phyloP scores from a whole-genome alignment of 1,140 invertebrate species.

The Gryon sp. region DNA sequence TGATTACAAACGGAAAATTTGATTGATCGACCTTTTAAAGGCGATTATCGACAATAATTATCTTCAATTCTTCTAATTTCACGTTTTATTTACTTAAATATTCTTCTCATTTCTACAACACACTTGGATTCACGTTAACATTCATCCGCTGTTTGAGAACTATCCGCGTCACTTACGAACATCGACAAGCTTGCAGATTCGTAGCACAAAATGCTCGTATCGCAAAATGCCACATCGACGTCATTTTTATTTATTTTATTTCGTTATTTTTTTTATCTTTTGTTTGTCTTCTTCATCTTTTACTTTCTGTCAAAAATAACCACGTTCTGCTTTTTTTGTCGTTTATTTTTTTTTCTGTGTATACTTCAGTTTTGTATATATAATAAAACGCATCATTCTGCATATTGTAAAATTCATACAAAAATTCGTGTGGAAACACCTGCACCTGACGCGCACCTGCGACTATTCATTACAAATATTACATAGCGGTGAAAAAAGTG shows the following conservation, averaged over 20 bases:
- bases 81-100: slow-evolving; percentile 79
- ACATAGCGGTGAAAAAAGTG: slow-evolving; percentile 41
- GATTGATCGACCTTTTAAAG: slow-evolving; percentile 1
- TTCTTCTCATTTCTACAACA: slow-evolving; percentile 77
- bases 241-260: no score
- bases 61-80: slow-evolving; percentile 73
- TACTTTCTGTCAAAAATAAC: slow-evolving; percentile 31
- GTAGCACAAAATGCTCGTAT: slow-evolving; percentile 65
- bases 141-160: slow-evolving; percentile 71
- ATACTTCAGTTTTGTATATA: slow-evolving; percentile 27
- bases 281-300: no score
- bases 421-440: slow-evolving; percentile 44
- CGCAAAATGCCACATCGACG: slow-evolving; percentile 32
- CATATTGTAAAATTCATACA: slow-evolving; percentile 54
- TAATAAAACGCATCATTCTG: slow-evolving; percentile 41
- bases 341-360: slow-evolving; percentile 12
- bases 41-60: slow-evolving; percentile 41
- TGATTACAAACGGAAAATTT: neutral
- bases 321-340: slow-evolving; percentile 17
- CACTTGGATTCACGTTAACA: slow-evolving; percentile 72
- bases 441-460: slow-evolving; percentile 24
- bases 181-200: slow-evolving; percentile 45
- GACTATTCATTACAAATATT: slow-evolving; percentile 55
- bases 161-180: slow-evolving; percentile 47
- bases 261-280: no score